Conservation (phyloP, 2,888 invertebrate genomes). For the Drosophila fulvimacula region DNA sequence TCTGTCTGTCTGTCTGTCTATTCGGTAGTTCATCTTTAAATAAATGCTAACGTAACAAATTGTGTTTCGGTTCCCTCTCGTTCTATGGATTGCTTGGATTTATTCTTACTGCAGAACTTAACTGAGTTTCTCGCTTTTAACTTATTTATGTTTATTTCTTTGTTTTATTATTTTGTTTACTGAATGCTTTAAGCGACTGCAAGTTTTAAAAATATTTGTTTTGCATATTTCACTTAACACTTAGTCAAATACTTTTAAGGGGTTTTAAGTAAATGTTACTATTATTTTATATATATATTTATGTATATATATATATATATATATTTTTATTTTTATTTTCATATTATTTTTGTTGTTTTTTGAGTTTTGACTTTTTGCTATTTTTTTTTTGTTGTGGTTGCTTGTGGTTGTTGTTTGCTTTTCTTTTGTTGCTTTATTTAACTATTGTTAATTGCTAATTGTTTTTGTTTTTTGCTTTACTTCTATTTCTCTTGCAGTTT, state of each 20-base stretch:
- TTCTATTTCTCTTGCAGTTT: constrained; percentile 21
- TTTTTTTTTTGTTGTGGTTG: constrained; percentile 55
- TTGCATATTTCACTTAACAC: constrained; percentile 64
- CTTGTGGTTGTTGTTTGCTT: constrained; percentile 50
- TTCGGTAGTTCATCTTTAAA: constrained; percentile 33
- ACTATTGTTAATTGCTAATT: constrained; percentile 49
- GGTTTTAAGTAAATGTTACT: constrained; percentile 62
- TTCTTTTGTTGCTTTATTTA: constrained; percentile 42
- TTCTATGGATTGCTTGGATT: constrained; percentile 33
- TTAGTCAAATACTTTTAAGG: constrained; percentile 61
- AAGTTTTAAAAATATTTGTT: constrained; percentile 68
- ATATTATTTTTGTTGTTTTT: constrained; percentile 29
- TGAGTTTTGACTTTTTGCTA: constrained; percentile 59
- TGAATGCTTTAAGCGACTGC: constrained; percentile 56
- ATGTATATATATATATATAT: constrained; percentile 8
- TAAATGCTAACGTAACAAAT: constrained; percentile 72
- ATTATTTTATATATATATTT: constrained; percentile 41
- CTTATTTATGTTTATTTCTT: constrained; percentile 19
- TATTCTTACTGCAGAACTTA: constrained; percentile 38
- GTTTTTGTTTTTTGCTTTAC: neutral
- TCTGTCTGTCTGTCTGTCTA: constrained; percentile 1
- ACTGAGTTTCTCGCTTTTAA: constrained; percentile 17
- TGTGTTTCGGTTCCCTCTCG: constrained; percentile 47
- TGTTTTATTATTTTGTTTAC: constrained; percentile 2
- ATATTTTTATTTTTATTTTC: neutral